These are phyloP conservation scores for Leiothrix lutea DNA, from an alignment of 2,113 vertebrate genomes.

Conservation along the genomic window DNA sequence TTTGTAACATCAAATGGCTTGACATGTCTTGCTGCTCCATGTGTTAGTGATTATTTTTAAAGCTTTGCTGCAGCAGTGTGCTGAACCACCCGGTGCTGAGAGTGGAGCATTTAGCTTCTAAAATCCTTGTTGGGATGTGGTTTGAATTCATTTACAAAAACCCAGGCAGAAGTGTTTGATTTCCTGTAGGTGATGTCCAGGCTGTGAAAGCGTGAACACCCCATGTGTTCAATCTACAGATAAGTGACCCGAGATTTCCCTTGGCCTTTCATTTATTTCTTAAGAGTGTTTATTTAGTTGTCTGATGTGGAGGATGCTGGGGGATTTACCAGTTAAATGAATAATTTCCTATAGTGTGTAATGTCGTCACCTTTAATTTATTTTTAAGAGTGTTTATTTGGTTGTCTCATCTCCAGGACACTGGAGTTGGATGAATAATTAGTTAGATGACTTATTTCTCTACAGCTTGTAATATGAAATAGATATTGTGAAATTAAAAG, in stretches of 20 bases:
- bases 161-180: neutral
- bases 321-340: neutral
- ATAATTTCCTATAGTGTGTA: neutral
- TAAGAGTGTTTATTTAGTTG: neutral
- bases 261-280: neutral
- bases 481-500: neutral
- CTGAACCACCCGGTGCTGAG: neutral
- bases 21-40: neutral
- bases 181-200: neutral
- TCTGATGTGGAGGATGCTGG: neutral
- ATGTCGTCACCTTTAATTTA: neutral
- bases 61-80: neutral
- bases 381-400: neutral
- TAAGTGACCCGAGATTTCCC: neutral
- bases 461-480: neutral
- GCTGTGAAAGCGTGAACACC: neutral
- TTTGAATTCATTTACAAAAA: neutral
- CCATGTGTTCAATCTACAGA: neutral
- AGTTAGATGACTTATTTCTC: neutral
- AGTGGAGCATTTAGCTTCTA: accelerated
- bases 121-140: neutral
- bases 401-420: neutral
- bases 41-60: constrained; percentile 21
- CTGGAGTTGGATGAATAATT: neutral
- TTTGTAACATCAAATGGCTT: neutral